Percentiles rank a stretch among this genome's conserved stretches.
Conservation (phyloP, 2,797 vertebrate species). For the Lepilemur ruficaudatus region DNA sequence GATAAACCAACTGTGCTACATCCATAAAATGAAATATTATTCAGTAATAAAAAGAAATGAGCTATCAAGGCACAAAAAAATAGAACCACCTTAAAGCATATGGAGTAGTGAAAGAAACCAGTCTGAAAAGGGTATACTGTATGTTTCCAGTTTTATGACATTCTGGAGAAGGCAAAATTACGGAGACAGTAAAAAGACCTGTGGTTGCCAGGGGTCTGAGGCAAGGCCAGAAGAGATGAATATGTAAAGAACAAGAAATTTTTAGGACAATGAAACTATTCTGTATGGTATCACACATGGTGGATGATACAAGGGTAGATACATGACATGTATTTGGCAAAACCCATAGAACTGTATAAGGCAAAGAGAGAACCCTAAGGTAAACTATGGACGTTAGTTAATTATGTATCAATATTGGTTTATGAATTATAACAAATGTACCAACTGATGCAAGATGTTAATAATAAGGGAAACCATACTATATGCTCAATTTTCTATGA, state of each 20-base stretch:
- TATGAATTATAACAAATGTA: background rate
- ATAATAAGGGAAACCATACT: background rate
- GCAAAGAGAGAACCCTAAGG: background rate
- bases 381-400: background rate
- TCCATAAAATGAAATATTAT: background rate
- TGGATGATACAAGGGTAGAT: background rate
- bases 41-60: background rate
- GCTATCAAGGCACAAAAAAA: background rate
- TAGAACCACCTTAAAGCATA: background rate
- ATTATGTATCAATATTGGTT: background rate
- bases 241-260: background rate
- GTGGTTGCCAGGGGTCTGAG: background rate
- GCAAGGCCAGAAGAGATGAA: background rate
- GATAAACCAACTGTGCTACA: background rate
- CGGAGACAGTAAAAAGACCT: background rate
- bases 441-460: background rate
- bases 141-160: background rate
- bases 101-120: background rate
- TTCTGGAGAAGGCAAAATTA: background rate
- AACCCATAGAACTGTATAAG: background rate
- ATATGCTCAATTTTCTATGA: slow-evolving; percentile 16
- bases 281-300: background rate
- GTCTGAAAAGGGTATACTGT: background rate
- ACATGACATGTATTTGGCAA: background rate
- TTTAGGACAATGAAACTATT: background rate